phyloP scores from a whole-genome alignment of 2,113 vertebrate genomes.

The Nothobranchius kuhntae region DNA sequence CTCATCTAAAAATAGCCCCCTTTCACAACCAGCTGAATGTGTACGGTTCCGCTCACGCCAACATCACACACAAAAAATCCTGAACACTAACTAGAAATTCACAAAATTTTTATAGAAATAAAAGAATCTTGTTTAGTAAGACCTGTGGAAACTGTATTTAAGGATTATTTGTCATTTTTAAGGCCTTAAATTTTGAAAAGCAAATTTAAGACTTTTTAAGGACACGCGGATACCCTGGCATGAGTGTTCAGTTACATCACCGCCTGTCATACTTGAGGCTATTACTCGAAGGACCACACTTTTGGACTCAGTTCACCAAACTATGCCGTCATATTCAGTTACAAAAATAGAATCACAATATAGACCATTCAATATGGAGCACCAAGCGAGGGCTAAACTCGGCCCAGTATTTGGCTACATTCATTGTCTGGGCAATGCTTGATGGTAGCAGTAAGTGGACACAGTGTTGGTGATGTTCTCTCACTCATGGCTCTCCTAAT shows the following conservation, averaged over 20 bases:
- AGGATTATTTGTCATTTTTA: too few species aligned
- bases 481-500: constrained; percentile 66
- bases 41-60: too few species aligned
- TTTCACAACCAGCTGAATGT: too few species aligned
- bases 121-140: too few species aligned
- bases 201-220: too few species aligned
- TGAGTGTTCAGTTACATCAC: constrained; percentile 48
- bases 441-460: constrained; percentile 60
- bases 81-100: too few species aligned
- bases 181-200: too few species aligned
- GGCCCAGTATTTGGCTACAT: constrained; percentile 79
- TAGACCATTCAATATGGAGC: constrained; percentile 77
- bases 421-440: constrained; percentile 75
- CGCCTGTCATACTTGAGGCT: constrained; percentile 66
- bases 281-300: constrained; percentile 50
- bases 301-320: constrained; percentile 56
- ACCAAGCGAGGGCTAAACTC: constrained; percentile 73
- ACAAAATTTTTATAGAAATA: too few species aligned
- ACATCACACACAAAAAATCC: too few species aligned
- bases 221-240: neutral
- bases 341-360: constrained; percentile 81
- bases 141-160: too few species aligned
- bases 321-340: constrained; percentile 70
- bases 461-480: constrained; percentile 75
- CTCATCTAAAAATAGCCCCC: too few species aligned